Evolutionary conservation across 2,888 invertebrate species (phyloP), one percentile per base, ranked within the genome.

Genomic region (Copidosoma aretas): DNA sequence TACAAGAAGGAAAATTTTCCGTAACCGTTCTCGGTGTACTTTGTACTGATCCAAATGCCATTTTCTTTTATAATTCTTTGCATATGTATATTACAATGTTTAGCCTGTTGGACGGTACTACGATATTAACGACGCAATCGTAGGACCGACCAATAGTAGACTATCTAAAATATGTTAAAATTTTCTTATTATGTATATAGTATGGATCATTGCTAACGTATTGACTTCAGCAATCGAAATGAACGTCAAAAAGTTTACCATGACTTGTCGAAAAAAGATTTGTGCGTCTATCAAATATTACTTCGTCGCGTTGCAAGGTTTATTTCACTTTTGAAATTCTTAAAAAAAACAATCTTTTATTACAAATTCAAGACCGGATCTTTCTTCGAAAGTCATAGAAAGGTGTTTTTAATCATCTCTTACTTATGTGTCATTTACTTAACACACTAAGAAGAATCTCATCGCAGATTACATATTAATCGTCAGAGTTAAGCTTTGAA

Each of bases 21-120:
- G 65, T 59, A 32, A n/a, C 15, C 22, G 15, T 56, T 10, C n/a
- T n/a, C n/a, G n/a, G 21, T 54, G 54, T 76, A 78, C 75, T 82
- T 83, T 83, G 83, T 83, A 83, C 83, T 83, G 51, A 77, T 82
- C 82, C 82, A 82, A 83, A 83, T 83, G 83, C 83, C 83, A 83
- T 82, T 83, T 83, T 83, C 59, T 73, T 73, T 69, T 74, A 73
- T 63, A 70, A 67, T 66, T 57, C 61, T 67, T 32, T 32, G 32
- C 32, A 32, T 53, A 60, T 73, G 17, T 80, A 80, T 80, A 72
- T 79, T 81, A 81, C 81, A 80, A 46, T 46, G 74, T 74, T 77
- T 76, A 72, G 69, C 66, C 73, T 32, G 76, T 74, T 67, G 69
- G 65, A 54, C 32, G 67, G 62, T 75, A 67, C 77, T 75, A 78